phyloP scores from a whole-genome alignment of 1,140 invertebrate species.

The Trachelipus rathkii region DNA sequence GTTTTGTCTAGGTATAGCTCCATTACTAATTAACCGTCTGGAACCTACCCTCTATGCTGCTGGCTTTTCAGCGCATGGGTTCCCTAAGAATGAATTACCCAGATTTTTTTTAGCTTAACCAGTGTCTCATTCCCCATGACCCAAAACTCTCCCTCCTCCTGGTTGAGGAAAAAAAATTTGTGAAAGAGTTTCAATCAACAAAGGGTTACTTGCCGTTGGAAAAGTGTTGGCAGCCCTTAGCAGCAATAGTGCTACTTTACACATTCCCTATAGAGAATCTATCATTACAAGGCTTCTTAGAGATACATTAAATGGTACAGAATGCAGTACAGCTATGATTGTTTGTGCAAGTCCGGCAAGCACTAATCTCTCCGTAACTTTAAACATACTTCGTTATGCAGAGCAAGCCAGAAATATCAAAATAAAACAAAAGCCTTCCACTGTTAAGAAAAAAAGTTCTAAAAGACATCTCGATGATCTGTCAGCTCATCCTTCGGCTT shows the following conservation, averaged over 20 bases:
- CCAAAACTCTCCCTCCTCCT: no score
- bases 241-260: neutral
- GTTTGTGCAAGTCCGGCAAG: conserved; percentile 86
- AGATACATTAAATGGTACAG: conserved; percentile 77
- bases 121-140: no score
- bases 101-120: no score
- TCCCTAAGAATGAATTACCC: no score
- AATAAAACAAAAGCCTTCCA: conserved; percentile 69
- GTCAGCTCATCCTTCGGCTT: conserved; percentile 25
- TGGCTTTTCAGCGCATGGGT: no score
- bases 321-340: conserved; percentile 79
- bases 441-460: conserved; percentile 19
- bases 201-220: conserved; percentile 29
- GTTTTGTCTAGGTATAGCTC: no score
- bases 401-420: conserved; percentile 83
- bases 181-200: conserved; percentile 41
- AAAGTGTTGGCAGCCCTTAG: conserved; percentile 37
- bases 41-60: no score
- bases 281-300: conserved; percentile 40
- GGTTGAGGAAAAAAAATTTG: conserved; percentile 28
- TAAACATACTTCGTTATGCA: conserved; percentile 83
- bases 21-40: no score
- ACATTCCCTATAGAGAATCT: conserved; percentile 28
- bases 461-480: conserved; percentile 33
- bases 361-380: conserved; percentile 79